These are phyloP conservation scores for Lepidotrigona ventralis DNA, from an alignment of 1,140 invertebrate species.

Conservation along the genomic window DNA sequence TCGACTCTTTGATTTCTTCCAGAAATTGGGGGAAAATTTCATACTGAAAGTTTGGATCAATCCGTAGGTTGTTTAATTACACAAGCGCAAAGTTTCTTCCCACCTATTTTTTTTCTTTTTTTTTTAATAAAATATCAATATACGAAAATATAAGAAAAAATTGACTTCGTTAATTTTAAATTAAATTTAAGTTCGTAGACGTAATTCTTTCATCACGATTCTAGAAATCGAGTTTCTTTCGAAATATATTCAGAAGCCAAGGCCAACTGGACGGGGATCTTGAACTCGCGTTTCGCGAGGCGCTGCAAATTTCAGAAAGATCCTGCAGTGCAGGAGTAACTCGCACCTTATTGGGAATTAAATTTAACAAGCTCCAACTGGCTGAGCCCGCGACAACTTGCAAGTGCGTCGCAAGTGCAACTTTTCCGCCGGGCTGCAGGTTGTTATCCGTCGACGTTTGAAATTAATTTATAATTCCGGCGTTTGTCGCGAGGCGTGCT, in stretches of 20 bases:
- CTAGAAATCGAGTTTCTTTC: too few relatives aligned
- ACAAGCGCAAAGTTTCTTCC: too few relatives aligned
- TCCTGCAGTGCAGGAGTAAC: too few relatives aligned
- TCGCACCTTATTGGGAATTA: background rate
- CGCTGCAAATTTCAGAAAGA: background rate
- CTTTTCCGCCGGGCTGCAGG: background rate
- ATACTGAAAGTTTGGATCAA: background rate
- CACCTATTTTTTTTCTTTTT: too few relatives aligned
- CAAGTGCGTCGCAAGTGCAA: conserved; percentile 7
- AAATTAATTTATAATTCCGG: conserved; percentile 57
- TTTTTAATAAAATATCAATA: too few relatives aligned
- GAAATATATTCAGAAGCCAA: too few relatives aligned
- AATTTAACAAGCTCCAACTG: background rate
- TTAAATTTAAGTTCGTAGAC: too few relatives aligned
- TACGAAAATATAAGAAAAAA: too few relatives aligned
- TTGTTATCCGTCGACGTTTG: conserved; percentile 23
- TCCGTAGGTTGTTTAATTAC: background rate
- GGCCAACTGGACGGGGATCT: too few relatives aligned
- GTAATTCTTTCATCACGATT: too few relatives aligned
- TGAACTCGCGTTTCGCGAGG: too few relatives aligned
- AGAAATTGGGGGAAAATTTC: background rate
- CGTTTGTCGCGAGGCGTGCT: background rate
- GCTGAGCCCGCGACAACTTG: conserved; percentile 31
- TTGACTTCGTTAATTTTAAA: too few relatives aligned
- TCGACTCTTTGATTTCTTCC: background rate